A percentile compares a stretch with the other conserved stretches of the same genome.
Evolutionary conservation across 37 sponge, comb jelly and placozoan species (phyloP).

Genomic region (Crambe crambe): DNA sequence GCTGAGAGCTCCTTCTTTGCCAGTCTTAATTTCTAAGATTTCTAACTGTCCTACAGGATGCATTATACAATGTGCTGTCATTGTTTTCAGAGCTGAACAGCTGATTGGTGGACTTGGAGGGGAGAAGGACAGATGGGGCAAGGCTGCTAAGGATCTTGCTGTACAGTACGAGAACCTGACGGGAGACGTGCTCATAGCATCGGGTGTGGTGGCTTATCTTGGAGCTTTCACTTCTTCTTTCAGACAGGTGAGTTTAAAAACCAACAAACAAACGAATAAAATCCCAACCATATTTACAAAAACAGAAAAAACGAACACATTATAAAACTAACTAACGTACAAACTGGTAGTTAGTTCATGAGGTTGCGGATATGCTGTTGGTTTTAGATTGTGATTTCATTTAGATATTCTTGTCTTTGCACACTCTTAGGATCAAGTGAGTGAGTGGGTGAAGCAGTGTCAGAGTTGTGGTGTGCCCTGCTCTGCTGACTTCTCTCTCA

Average conservation of each 20-base stretch:
- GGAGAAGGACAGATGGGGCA: conserved; percentile 91
- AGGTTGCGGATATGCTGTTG: too few species aligned
- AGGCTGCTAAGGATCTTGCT: conserved; percentile 80
- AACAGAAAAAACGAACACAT: too few species aligned
- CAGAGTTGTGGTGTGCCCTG: conserved; percentile 70
- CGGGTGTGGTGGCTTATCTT: conserved; percentile 95
- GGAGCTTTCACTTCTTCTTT: conserved; percentile 95
- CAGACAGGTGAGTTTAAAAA: conserved; percentile 61
- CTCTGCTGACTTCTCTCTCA: conserved; percentile 81
- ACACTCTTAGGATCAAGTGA: conserved; percentile 72
- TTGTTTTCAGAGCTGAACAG: conserved; percentile 87
- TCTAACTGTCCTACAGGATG: too few species aligned
- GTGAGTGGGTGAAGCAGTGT: conserved; percentile 81
- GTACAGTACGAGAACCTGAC: conserved; percentile 83
- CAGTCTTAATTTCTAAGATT: too few species aligned
- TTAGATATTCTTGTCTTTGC: neutral
- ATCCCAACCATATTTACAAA: too few species aligned
- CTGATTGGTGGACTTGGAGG: conserved; percentile 98
- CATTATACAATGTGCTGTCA: too few species aligned
- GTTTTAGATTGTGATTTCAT: too few species aligned
- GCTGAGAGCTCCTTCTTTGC: too few species aligned
- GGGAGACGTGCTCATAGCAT: conserved; percentile 89
- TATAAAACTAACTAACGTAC: too few species aligned
- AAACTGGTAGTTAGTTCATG: too few species aligned
- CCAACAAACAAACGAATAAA: too few species aligned